Base-by-base conservation (phyloP, 37 sponge, comb jelly and placozoan species). In the Chondrilla cf. caribensis region DNA sequence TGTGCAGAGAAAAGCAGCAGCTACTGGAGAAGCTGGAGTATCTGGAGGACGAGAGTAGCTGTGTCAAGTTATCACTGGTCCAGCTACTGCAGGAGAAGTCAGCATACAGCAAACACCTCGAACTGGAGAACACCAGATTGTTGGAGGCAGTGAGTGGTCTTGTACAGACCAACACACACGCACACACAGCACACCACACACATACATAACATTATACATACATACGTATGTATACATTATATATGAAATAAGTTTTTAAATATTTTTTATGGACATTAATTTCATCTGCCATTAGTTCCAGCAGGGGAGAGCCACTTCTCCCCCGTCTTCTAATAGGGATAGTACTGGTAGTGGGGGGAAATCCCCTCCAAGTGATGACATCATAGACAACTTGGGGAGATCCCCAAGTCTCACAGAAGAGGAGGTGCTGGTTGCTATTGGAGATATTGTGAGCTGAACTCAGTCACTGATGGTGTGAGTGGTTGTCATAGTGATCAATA, bases 21-120 rank as follows among this genome's bases (percentile, higher is more conserved):
- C 58, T 82, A 18, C 36, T 81, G 65, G 82, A 80, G 9, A 60
- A 47, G 40, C 82, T 87, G 3, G 55, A 67, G 15, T 60, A 42
- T 59, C 59, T 87, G 54, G 87, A 87, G 78, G 91, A 87, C 47
- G 87, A 87, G 64, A 84, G 87, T 59, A 58, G 84, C 21, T 84
- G 84, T 31, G 85, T 91, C 32, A 87, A 91, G 64, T 68, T 76
- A 40, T 91, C 91, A n/a, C 82, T 91, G 35, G 84, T 91, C 3
- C 91, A 84, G 33, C 84, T 86, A 65, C 82, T 91, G 7, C 86
- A 86, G 68, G 85, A 87, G 66, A 91, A 84, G 71, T 86, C 91
- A n/a, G 87, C 90, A 29, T 83, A 80, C 54, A 91, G 86, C 79
- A 84, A 81, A 36, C 62, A 82, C 2, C 79, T 91, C 2, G 67